These are phyloP conservation scores for Bombyx mandarina DNA, from an alignment of 1,140 invertebrate genomes.

Conservation along the genomic window DNA sequence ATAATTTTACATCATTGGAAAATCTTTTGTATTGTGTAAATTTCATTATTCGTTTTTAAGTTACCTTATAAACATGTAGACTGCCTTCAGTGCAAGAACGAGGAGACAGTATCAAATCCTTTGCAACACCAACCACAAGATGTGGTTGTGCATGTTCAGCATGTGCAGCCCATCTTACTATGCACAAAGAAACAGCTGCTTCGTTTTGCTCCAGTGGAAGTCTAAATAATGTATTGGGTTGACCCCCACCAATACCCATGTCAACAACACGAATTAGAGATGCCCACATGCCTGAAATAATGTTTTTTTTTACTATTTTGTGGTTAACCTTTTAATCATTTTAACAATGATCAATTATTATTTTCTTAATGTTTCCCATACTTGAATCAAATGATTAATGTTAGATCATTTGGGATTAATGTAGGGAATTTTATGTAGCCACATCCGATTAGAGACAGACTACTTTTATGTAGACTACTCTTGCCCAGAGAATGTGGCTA, in stretches of 20 bases:
- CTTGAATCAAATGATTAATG: conserved; percentile 65
- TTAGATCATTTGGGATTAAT: conserved; percentile 65
- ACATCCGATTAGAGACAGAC: conserved; percentile 63
- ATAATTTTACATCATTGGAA: conserved; percentile 46
- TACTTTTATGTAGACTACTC: conserved; percentile 46
- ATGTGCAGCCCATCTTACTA: conserved; percentile 68
- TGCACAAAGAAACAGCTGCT: conserved; percentile 88
- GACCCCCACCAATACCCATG: conserved; percentile 73
- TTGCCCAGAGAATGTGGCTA: conserved; percentile 67
- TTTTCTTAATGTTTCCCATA: conserved; percentile 39
- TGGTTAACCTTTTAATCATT: neutral
- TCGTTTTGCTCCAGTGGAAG: conserved; percentile 96
- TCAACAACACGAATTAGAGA: conserved; percentile 94
- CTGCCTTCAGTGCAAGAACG: conserved; percentile 84
- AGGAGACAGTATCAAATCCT: conserved; percentile 92
- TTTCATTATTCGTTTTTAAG: too few relatives aligned
- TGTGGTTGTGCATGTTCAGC: conserved; percentile 42
- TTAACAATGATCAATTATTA: neutral
- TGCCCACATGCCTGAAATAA: conserved; percentile 91
- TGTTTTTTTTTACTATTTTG: too few relatives aligned
- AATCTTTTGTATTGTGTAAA: too few relatives aligned
- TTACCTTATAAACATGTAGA: conserved; percentile 89
- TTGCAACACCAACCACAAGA: conserved; percentile 77
- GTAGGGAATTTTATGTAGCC: conserved; percentile 57
- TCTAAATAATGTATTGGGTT: conserved; percentile 80